Evolutionary conservation across 2,797 vertebrate species (phyloP), one percentile per base, ranked within the genome.

Genomic region (Triplophysa yarkandensis): DNA sequence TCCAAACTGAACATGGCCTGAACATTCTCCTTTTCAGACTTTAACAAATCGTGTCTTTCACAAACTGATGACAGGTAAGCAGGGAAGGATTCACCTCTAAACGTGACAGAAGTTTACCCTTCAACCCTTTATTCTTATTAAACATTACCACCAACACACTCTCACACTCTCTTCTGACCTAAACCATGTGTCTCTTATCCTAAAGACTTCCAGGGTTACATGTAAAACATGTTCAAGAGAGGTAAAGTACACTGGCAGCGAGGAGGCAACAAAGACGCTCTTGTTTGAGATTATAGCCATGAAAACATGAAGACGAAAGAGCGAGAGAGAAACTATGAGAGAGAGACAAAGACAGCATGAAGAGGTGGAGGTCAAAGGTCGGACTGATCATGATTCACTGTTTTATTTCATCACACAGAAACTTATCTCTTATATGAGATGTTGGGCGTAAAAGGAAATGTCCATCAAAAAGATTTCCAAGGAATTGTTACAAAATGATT

Each of bases 181-280:
- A 19, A 25, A 25, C 43, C 17, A 46, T 17, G 16, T 17, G 43
- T 46, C 43, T 1, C 6, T 60, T 60, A 16, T n/a, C 11, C 13
- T 48, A 23, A 65, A 21, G 48, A 50, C 17, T 46, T 46, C 17
- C 6, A 17, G 27, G 28, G 43, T 48, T 32, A 41, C 14, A 11
- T 7, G 8, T 13, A 6, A 60, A 55, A 48, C 61, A 43, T 44
- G 72, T 9, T 28, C 21, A 30, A 44, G 25, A 67, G 36, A 32
- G 71, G 69, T 21, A 52, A 63, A 74, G 50, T 69, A 70, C 19
- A 60, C 52, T 48, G 27, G 68, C 41, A 71, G 70, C 28, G 52
- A 11, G 39, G 44, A 71, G 74, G 55, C 34, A 4, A 86, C 83
- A 87, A 82, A 74, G 76, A 76, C 23, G 52, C 69, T 66, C 79